Evolutionary conservation across 1,140 invertebrate species (phyloP).

Genomic region (Bombus haemorrhoidalis): DNA sequence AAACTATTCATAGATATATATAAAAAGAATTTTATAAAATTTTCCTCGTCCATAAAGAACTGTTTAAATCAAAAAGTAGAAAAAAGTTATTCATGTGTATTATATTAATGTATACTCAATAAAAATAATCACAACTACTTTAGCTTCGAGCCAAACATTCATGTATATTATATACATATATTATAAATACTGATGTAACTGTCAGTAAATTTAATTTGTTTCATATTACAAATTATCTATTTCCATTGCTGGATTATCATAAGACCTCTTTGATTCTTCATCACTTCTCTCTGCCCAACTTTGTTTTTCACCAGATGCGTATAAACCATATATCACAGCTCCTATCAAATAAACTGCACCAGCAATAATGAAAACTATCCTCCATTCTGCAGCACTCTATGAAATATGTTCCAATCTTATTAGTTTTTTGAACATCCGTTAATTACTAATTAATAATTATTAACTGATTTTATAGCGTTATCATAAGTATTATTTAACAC

Average conservation of each 20-base stretch:
- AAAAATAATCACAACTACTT: not conserved
- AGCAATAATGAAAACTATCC: constrained; percentile 92
- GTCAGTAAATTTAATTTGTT: not conserved
- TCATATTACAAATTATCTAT: constrained; percentile 68
- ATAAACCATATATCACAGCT: constrained; percentile 90
- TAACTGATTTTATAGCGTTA: not conserved
- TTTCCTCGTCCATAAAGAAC: not conserved
- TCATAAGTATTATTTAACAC: not conserved
- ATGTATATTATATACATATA: not conserved
- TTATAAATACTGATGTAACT: not conserved
- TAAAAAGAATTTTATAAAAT: not conserved
- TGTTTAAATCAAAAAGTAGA: not conserved
- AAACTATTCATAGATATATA: not conserved
- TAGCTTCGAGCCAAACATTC: not conserved
- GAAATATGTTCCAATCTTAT: constrained; percentile 21
- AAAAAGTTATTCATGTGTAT: not conserved
- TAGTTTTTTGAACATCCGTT: not conserved
- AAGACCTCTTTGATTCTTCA: constrained; percentile 70
- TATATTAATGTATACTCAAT: not conserved
- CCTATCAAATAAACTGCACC: constrained; percentile 90
- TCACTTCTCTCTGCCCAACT: constrained; percentile 86
- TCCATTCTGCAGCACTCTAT: constrained; percentile 90
- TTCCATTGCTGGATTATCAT: constrained; percentile 77
- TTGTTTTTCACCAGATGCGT: constrained; percentile 91
- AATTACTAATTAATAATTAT: not conserved